Base-by-base conservation (phyloP, 1,140 invertebrate species). In the Drosophila mauritiana region DNA sequence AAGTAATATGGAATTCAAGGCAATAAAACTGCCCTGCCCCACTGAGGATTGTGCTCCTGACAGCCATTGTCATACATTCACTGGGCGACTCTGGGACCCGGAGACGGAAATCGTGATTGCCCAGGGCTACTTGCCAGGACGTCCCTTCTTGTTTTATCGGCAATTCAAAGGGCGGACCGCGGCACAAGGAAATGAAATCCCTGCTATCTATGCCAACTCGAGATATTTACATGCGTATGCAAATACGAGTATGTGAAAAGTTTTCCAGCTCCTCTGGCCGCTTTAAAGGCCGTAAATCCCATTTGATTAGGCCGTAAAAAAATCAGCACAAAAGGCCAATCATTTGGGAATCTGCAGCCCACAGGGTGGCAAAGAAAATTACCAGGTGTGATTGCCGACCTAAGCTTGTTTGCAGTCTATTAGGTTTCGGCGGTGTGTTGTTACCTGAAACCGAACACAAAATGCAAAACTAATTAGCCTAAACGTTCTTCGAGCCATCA, bases 101-200 rank as follows among this genome's bases (percentile, higher is more conserved):
- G 58, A 58, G 59, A 55, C 52, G 65, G 74, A 74, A 78, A 86
- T 77, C 78, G 78, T 85, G 82, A 82, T 67, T 78, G 82, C 82
- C 78, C 40, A 11, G 31, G 64, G 82, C 83, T 57, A 61, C 39
- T 64, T 73, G 73, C 45, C 61, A 40, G 65, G 49, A 48, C 36
- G 57, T 62, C 36, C 52, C 53, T 34, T 25, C 57, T 69, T 48
- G 59, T 78, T 88, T 86, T 82, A 86, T 86, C 82, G 77, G 37
- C 15, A 39, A 42, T 22, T 48, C 51, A 67, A 45, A 51, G 56
- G 39, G 51, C 43, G 61, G 43, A 25, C 58, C 55, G 40, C 62
- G 64, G 59, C 61, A 59, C 51, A 62, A 67, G 64, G 42, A 73
- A 63, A 62, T 73, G 43, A 61, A 81, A 78, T 54, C 48, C 62